Evolutionary conservation across 1,140 invertebrate genomes (phyloP), one percentile per base, ranked within the genome.

Genomic region (Battus philenor): DNA sequence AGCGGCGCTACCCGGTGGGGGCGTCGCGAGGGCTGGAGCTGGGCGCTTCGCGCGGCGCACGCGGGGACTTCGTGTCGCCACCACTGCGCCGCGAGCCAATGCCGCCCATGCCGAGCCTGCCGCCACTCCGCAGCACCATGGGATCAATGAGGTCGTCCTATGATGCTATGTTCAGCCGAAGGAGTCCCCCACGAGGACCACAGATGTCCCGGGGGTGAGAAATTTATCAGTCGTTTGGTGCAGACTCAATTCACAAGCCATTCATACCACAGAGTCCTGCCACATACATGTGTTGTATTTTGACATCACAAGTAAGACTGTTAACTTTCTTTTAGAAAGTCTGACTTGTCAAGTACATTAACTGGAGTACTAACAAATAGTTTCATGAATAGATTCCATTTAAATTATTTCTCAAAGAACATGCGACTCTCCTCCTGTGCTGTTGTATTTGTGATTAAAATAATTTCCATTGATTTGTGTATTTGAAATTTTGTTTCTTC

Each of bases 141-240:
- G 86, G 88, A 20, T 85, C 89, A 13, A 86, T 86, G 78, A 79
- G 86, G 62, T 80, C 86, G 74, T 92, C 93, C 50, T 94, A 94
- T 74, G 91, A 92, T 68, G 72, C 84, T 44, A 93, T 94, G 91
- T 94, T 93, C 77, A 94, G 92, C 75, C 88, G 93, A 50, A 88
- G 93, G 62, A 93, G 93, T 54, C 92, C 92, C 49, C 92, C 93
- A 20, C 64, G 80, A 48, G 86, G 84, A 54, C 84, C 86, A 17
- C 86, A 87, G 52, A 83, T 87, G 71, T 81, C 84, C 26, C 66
- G 84, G 64, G 84, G 86, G 81, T 87, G 65, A 70, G 68, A 10
- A n/a, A n/a, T n/a, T n/a, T n/a, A n/a, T n/a, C n/a, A n/a, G n/a
- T n/a, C n/a, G n/a, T n/a, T n/a, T n/a, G n/a, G n/a, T n/a, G n/a